Base-by-base conservation (phyloP, 2,113 vertebrate genomes). In the Pionites leucogaster region DNA sequence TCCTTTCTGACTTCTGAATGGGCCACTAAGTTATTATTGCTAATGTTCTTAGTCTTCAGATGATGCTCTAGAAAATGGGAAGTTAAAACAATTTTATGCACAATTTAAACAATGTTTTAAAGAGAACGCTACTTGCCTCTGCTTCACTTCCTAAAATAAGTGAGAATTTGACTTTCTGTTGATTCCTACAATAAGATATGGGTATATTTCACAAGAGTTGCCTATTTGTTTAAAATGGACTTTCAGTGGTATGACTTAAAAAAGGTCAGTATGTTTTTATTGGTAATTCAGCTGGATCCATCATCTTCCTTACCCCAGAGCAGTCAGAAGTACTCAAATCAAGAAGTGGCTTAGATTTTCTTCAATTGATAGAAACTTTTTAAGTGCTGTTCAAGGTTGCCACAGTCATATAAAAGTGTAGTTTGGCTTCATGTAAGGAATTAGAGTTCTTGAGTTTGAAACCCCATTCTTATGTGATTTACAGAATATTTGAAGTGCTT, bases 401-500 rank as follows among this genome's bases (percentile, higher is more conserved):
- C 63, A 1, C 3, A 17, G 23, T 55, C 44, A 13, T 60, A 31
- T 18, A 27, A 31, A 93, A 39, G 13, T 16, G 17, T 33, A 19
- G 11, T 74, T 63, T 50, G 33, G 11, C n/a, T 57, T 96, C 65
- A 29, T 1, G 2, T 74, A 75, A 83, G 10, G 33, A 86, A 33
- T 46, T 75, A 3, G 10, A 39, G 17, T 42, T 91, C 44, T 62
- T 93, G 41, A 72, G 19, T 2, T 65, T 5, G 10, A 49, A 23
- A 4, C 0, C 0, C 4, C 18, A 16, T 10, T 67, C 19, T 65
- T 63, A 39, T 0, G 2, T 72, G 42, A 74, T 41, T 86, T 83
- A n/a, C 9, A 14, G 63, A 82, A 13, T 74, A 65, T 72, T 70
- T 90, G 24, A 46, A 24, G 17, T 72, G 2, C 0, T 29, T 82